These are phyloP conservation scores for Dasyprocta punctata DNA, from an alignment of 2,113 vertebrate genomes.

Conservation along the genomic window DNA sequence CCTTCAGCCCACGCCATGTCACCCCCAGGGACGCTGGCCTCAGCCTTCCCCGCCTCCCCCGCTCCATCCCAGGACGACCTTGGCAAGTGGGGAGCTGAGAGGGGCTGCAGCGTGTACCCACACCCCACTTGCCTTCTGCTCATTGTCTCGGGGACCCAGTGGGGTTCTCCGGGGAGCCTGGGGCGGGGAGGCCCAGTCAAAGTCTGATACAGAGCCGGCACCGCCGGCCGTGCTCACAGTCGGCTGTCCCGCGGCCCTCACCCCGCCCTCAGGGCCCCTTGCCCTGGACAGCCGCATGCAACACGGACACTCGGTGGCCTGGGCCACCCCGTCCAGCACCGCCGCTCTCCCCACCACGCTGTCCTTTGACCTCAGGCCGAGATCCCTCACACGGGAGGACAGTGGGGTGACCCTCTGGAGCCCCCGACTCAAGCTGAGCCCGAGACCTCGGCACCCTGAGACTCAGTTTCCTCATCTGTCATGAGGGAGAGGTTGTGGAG, in stretches of 20 bases:
- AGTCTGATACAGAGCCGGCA: background rate
- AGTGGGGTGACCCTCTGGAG: background rate
- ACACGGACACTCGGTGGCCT: background rate
- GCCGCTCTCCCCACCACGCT: background rate
- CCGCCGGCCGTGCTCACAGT: background rate
- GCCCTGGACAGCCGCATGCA: background rate
- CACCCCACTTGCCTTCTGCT: background rate
- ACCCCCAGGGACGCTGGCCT: background rate
- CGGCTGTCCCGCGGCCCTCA: background rate
- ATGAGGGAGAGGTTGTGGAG: background rate
- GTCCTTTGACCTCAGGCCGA: background rate
- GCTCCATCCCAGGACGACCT: background rate
- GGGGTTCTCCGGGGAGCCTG: background rate
- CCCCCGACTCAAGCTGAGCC: background rate
- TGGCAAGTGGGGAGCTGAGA: background rate
- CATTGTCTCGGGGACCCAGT: background rate
- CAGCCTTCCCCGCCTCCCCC: background rate
- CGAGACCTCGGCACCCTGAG: background rate
- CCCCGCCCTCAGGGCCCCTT: background rate
- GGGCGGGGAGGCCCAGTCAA: fast-evolving
- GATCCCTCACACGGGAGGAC: background rate
- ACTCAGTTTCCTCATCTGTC: background rate
- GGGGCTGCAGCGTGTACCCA: background rate
- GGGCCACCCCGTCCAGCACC: background rate
- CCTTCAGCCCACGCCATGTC: fast-evolving